Base-by-base conservation (phyloP, 1,140 invertebrate species). In the Lasioglossum albipes region DNA sequence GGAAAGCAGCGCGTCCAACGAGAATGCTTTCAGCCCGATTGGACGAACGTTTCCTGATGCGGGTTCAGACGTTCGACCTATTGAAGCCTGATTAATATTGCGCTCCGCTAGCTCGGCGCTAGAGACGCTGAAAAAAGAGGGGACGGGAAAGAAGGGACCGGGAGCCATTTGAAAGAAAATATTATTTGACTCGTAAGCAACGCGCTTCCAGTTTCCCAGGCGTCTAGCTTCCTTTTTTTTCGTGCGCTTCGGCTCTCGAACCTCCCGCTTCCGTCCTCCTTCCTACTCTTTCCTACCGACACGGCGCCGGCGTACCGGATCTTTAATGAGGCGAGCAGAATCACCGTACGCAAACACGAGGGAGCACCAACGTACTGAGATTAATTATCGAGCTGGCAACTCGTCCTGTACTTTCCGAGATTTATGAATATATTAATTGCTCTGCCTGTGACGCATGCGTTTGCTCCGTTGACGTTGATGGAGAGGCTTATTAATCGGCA, bases 11-110 rank as follows among this genome's bases (percentile, higher is more conserved):
- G 71, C 64, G 77, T 80, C 85, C 84, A 86, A 81, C 81, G 86
- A 89, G 84, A 83, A 88, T 88, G 88, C 88, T 89, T 89, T 90
- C 85, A 88, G 74, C 76, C 73, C 85, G 83, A 90, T 89, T 86
- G 89, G 82, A 87, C 80, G 81, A 83, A 86, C 84, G 85, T 85
- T 87, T 84, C 75, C 84, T 70, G 62, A 76, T 61, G 68, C 64
- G 68, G 83, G 82, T 84, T 89, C 77, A 85, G 71, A 90, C 85
- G 85, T 85, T 89, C 73, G 61, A 86, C 79, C 88, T 78, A 84
- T 73, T 75, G 84, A 88, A 67, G 75, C 74, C 78, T 88, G 87
- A 90, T 90, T 90, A 89, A 90, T 90, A 88, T 90, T 86, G 77
- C 82, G 67, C 77, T 84, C 54, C 83, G 71, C 36, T 52, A n/a